These are phyloP conservation scores for Microvelia longipes DNA, from an alignment of 1,140 invertebrate species.

Conservation along the genomic window DNA sequence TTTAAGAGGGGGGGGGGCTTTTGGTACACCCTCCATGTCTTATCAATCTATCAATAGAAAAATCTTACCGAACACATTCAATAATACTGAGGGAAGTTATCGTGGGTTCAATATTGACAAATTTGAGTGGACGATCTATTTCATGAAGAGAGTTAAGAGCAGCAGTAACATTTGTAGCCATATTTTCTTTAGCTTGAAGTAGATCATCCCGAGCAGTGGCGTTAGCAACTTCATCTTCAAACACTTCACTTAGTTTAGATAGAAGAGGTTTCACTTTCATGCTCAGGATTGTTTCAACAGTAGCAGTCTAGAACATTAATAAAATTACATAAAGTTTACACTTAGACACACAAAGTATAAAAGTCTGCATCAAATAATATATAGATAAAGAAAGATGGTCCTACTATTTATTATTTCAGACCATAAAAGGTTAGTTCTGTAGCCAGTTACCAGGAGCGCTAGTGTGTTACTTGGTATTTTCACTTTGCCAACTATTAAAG, in stretches of 20 bases:
- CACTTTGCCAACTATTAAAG: too few species aligned
- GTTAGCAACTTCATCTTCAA: constrained; percentile 57
- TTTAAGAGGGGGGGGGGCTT: too few species aligned
- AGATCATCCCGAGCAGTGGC: constrained; percentile 50
- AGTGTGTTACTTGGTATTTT: too few species aligned
- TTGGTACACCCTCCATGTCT: too few species aligned
- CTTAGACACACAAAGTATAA: too few species aligned
- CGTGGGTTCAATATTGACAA: constrained; percentile 45
- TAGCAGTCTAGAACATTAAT: constrained; percentile 31
- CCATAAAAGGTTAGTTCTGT: background rate
- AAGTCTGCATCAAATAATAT: too few species aligned
- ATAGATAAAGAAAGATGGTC: too few species aligned
- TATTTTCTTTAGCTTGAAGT: constrained; percentile 43
- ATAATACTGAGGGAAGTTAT: constrained; percentile 28
- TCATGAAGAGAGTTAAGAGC: constrained; percentile 54
- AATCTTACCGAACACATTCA: constrained; percentile 33
- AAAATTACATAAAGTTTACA: too few species aligned
- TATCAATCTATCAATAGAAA: too few species aligned
- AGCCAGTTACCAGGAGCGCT: too few species aligned
- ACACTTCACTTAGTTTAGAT: constrained; percentile 48
- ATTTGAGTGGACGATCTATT: constrained; percentile 49
- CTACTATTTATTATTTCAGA: too few species aligned
- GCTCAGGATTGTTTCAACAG: constrained; percentile 41
- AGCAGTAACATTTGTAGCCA: constrained; percentile 50
- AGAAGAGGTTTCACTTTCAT: constrained; percentile 48